Base-by-base conservation (phyloP, 2,797 vertebrate species). In the Mormyrus proboscirostris region DNA sequence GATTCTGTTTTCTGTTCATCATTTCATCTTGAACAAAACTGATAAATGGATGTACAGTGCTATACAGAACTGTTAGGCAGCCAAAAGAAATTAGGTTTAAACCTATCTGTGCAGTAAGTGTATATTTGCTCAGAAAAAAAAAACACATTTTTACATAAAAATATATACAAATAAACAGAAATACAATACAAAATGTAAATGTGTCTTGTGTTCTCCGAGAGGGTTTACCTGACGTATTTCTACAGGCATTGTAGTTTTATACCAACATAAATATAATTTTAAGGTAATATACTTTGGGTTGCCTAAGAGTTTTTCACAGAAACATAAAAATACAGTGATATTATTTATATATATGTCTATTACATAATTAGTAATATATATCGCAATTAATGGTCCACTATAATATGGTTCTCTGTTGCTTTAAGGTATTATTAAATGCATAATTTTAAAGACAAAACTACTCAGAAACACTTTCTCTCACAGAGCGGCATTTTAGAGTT, bases 391-490 rank as follows among this genome's bases (percentile, higher is more conserved):
- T 22, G 51, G 3, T 55, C 2, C 22, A 33, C 14, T 57, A 79
- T 62, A 57, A 49, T 59, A 85, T 29, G 16, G 41, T 59, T 41
- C 25, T 38, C 50, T 59, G 10, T 14, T 76, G 69, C 16, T 89
- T 89, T 41, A 62, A 89, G 49, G 73, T 83, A 29, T 89, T 73
- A 90, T 88, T 55, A 65, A 44, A 86, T 57, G 51, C 29, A 22
- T 38, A 22, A 25, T 62, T 86, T 65, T 51, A 79, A 41, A 44
- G 38, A 22, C n/a, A 33, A 50, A 59, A 88, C 47, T 51, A 79
- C 33, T 88, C 87, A 25, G 55, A 88, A 84, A 44, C 73, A 65
- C 57, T 86, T 88, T 22, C 88, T 33, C 29, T 51, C 38, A 14
- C 65, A 41, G 44, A 38, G 50, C 25, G 33, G 1, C 44, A 4